Evolutionary conservation across 30 jellyfish, hydroid and myxozoan genomes (phyloP), one percentile per base, ranked within the genome.

Genomic region (Nemopilema nomurai): DNA sequence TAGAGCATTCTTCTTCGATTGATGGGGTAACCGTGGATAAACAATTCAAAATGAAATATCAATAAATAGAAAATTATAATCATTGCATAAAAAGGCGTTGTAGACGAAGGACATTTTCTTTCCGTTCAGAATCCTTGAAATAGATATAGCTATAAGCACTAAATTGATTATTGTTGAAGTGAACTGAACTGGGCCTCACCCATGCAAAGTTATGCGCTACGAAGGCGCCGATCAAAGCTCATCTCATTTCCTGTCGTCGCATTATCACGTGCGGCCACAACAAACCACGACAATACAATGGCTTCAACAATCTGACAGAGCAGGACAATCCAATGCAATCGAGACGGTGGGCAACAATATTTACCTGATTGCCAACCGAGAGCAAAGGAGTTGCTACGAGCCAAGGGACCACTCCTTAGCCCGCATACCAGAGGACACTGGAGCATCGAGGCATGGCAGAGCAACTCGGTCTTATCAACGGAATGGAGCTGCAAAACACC

Each of bases 401-500:
- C 49, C 65, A 77, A 41, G 68, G 50, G 79, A 32, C 89, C 89
- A 66, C 89, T 64, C 89, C 89, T 80, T 64, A 69, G 7, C 18
- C 9, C 13, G 57, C 57, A 41, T 53, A 1, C n/a, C 63, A 22
- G 27, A 3, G 25, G 17, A 21, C 19, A 13, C 28, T 18, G 16
- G 22, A 0, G 16, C 33, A 22, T 33, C 22, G 66, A 22, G 78
- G 70, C 52, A 87, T 87, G 96, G 96, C 96, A 63, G 96, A 87
- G 85, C 90, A 87, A 31, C 87, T 52, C 16, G 96, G 85, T 16
- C 83, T 87, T 1, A 79, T 87, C 87, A 76, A 87, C 87, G 63
- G 90, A 51, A 87, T 87, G 96, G 96, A 87, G 88, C 82, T 87
- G 28, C 96, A 87, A 49, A 63, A 33, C 76, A 63, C 76, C 0